phyloP scores from a whole-genome alignment of 2,113 vertebrate genomes.

The Cheirogaleus medius region DNA sequence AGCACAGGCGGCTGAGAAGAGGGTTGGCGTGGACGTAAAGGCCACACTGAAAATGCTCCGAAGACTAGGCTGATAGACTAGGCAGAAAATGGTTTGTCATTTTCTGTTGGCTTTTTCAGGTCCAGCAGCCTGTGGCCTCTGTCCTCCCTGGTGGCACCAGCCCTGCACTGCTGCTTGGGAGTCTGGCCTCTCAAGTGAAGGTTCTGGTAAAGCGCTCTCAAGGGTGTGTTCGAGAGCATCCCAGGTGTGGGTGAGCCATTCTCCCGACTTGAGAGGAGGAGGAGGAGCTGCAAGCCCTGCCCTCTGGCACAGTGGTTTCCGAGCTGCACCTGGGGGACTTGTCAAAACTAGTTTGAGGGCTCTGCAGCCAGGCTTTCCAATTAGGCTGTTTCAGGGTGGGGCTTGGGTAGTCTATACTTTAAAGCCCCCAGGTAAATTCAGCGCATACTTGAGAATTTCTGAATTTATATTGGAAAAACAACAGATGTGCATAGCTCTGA shows the following conservation, averaged over 20 bases:
- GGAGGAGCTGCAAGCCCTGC: fast-evolving
- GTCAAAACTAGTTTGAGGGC: neutral
- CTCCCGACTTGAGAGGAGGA: fast-evolving
- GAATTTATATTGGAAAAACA: neutral
- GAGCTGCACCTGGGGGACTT: neutral
- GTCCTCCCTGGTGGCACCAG: no score
- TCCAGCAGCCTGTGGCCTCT: fast-evolving
- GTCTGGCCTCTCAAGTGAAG: neutral
- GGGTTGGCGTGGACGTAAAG: no score
- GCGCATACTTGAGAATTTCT: no score
- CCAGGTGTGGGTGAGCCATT: fast-evolving
- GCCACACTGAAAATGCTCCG: neutral
- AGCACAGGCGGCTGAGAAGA: neutral
- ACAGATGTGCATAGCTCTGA: fast-evolving
- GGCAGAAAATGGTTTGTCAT: neutral
- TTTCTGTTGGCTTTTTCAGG: no score
- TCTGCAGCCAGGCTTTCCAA: neutral
- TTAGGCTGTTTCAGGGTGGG: neutral
- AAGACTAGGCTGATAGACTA: neutral
- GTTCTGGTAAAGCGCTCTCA: fast-evolving
- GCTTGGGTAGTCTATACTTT: neutral
- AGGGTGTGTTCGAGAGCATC: neutral
- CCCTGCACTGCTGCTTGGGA: no score
- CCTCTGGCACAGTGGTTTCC: fast-evolving
- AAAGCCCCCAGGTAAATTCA: neutral